A percentile compares a stretch with the other conserved stretches of the same genome.
These are phyloP conservation scores for Nannobrachium achirus DNA, from an alignment of 2,113 vertebrate genomes.

Conservation along the genomic window DNA sequence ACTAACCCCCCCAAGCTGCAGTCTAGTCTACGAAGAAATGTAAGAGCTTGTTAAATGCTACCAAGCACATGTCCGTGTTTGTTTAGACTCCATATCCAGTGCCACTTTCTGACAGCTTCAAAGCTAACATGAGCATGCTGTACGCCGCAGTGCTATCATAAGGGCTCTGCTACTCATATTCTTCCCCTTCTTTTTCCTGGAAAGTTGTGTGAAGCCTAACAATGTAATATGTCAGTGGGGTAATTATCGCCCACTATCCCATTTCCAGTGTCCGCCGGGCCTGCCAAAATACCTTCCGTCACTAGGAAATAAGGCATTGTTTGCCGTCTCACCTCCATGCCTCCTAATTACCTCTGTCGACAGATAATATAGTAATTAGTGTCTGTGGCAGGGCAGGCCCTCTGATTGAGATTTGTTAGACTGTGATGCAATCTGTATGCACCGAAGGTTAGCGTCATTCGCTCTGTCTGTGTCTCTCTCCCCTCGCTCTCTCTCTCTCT, in stretches of 20 bases:
- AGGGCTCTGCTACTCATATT: background rate
- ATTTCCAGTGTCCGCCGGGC: constrained; percentile 9
- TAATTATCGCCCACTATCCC: background rate
- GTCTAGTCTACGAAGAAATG: constrained; percentile 51
- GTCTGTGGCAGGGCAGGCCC: constrained; percentile 34
- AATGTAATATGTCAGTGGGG: constrained; percentile 4
- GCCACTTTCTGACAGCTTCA: constrained; percentile 26
- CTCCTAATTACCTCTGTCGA: constrained; percentile 50
- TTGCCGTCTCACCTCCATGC: constrained; percentile 42
- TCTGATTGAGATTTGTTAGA: constrained; percentile 48
- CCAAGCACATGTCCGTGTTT: constrained; percentile 32
- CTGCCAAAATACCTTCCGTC: constrained; percentile 25
- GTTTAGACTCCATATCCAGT: constrained; percentile 20
- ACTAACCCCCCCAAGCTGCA: constrained; percentile 37
- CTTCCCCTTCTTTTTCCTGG: background rate
- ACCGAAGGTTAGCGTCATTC: constrained; percentile 63
- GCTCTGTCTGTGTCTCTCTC: no score
- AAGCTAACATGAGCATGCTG: constrained; percentile 16
- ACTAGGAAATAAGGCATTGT: constrained; percentile 26
- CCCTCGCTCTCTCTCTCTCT: constrained; percentile 3
- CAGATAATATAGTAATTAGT: constrained; percentile 53
- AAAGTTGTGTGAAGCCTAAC: background rate
- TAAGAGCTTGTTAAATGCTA: constrained; percentile 47
- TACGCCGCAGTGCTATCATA: background rate
- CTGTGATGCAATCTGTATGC: constrained; percentile 58